Percentiles rank a stretch among this genome's conserved stretches.
phyloP scores from a whole-genome alignment of 2,888 invertebrate genomes.

The Altica lythri region DNA sequence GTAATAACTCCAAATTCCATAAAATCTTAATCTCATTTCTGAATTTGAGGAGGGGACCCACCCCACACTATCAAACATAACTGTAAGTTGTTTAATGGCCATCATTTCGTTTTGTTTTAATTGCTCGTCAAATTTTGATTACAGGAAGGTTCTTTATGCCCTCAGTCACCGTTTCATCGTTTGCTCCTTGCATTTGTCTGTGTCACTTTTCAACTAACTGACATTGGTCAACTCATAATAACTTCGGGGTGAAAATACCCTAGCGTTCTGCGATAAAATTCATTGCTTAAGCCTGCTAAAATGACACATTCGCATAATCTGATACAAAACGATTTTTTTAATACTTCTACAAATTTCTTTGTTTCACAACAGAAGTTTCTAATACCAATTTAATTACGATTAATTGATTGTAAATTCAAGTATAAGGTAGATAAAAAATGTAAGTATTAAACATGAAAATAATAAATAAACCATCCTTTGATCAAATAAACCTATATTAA shows the following conservation, averaged over 20 bases:
- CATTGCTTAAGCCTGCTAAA: slow-evolving; percentile 11
- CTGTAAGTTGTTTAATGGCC: slow-evolving; percentile 55
- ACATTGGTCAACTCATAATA: slow-evolving; percentile 37
- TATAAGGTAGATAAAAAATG: too few species aligned
- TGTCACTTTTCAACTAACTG: slow-evolving; percentile 31
- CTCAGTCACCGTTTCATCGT: slow-evolving; percentile 46
- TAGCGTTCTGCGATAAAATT: slow-evolving; percentile 22
- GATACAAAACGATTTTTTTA: too few species aligned
- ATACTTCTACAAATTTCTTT: too few species aligned
- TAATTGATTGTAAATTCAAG: too few species aligned
- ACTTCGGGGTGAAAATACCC: slow-evolving; percentile 17
- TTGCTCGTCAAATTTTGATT: slow-evolving; percentile 59
- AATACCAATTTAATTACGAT: too few species aligned
- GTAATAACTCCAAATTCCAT: slow-evolving; percentile 20
- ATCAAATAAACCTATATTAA: too few species aligned
- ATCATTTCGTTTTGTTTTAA: slow-evolving; percentile 58
- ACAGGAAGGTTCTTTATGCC: slow-evolving; percentile 54
- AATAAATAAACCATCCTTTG: too few species aligned
- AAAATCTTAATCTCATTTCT: slow-evolving; percentile 25
- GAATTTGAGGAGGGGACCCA: slow-evolving; percentile 19
- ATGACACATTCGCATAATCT: slow-evolving; percentile 5
- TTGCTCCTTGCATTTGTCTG: slow-evolving; percentile 41
- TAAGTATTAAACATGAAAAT: too few species aligned
- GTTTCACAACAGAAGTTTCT: too few species aligned
- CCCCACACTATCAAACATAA: slow-evolving; percentile 50